These are phyloP conservation scores for Seriola dumerili DNA, from an alignment of 2,113 vertebrate species.

Conservation along the genomic window DNA sequence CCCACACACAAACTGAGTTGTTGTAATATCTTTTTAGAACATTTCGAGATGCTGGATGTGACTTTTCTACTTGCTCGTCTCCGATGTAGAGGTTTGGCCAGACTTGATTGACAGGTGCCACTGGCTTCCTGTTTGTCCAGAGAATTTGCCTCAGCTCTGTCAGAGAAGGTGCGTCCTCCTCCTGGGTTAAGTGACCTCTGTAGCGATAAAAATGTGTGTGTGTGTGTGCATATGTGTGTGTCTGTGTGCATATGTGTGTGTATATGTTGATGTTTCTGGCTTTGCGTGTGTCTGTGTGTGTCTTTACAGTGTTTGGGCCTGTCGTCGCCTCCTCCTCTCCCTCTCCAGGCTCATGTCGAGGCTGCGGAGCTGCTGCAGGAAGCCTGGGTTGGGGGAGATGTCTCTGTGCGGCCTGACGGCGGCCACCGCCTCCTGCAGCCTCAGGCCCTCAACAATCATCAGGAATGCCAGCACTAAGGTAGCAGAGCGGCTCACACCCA, in stretches of 20 bases:
- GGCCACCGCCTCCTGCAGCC: constrained; percentile 78
- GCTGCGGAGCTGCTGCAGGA: constrained; percentile 84
- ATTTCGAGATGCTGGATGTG: not conserved
- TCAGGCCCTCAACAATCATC: constrained; percentile 83
- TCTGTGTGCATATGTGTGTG: constrained; percentile 9
- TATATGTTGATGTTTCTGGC: not conserved
- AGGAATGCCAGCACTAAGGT: constrained; percentile 84
- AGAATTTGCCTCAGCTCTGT: constrained; percentile 63
- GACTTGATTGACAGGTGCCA: constrained; percentile 56
- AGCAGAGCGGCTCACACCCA: constrained; percentile 86
- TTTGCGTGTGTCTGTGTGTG: constrained; percentile 27
- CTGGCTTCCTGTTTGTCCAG: constrained; percentile 65
- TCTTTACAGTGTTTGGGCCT: constrained; percentile 70
- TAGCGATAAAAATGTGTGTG: constrained; percentile 41
- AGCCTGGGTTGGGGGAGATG: constrained; percentile 84
- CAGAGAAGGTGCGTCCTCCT: constrained; percentile 51
- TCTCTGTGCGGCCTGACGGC: constrained; percentile 81
- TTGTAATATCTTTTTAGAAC: not conserved
- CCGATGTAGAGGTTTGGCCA: constrained; percentile 64
- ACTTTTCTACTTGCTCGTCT: constrained; percentile 57
- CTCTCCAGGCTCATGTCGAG: constrained; percentile 81
- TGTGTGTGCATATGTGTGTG: constrained; percentile 13
- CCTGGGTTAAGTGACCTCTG: constrained; percentile 38
- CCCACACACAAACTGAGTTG: constrained; percentile 1
- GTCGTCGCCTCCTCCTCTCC: constrained; percentile 67